Percentiles rank a stretch among this genome's conserved stretches.
Conservation (phyloP, 2,888 invertebrate species). For the Agonopterix arenella region DNA sequence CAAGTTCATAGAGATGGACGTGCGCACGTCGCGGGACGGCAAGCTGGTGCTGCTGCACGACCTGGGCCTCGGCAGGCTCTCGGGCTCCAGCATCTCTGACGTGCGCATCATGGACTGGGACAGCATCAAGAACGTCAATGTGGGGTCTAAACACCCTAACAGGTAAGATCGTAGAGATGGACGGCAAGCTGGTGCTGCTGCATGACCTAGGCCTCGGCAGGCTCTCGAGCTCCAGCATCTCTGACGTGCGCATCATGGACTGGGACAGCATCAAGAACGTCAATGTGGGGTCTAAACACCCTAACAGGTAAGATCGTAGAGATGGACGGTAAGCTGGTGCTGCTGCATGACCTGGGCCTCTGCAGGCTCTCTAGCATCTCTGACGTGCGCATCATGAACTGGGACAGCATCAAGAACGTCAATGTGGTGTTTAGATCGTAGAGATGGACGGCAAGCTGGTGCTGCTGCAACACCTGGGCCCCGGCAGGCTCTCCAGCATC, state of each 20-base stretch:
- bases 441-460: slow-evolving; percentile 81
- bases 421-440: slow-evolving; percentile 76
- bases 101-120: slow-evolving; percentile 79
- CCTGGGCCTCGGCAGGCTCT: slow-evolving; percentile 80
- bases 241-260: slow-evolving; percentile 73
- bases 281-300: slow-evolving; percentile 82
- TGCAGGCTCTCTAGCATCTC: slow-evolving; percentile 79
- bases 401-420: slow-evolving; percentile 78
- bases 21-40: slow-evolving; percentile 84
- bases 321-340: slow-evolving; percentile 82
- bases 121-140: slow-evolving; percentile 78
- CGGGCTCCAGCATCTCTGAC: slow-evolving; percentile 67
- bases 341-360: slow-evolving; percentile 85
- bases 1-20: slow-evolving; percentile 86
- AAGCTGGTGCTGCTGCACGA: slow-evolving; percentile 88
- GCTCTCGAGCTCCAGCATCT: slow-evolving; percentile 73
- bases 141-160: slow-evolving; percentile 82
- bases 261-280: slow-evolving; percentile 79
- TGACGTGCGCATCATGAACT: slow-evolving; percentile 74
- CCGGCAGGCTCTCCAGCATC: slow-evolving; percentile 80
- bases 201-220: slow-evolving; percentile 86
- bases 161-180: slow-evolving; percentile 62
- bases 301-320: slow-evolving; percentile 70
- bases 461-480: slow-evolving; percentile 84
- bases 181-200: slow-evolving; percentile 84